Evolutionary conservation across 2,113 vertebrate species (phyloP).

Genomic region (Elanoides forficatus): DNA sequence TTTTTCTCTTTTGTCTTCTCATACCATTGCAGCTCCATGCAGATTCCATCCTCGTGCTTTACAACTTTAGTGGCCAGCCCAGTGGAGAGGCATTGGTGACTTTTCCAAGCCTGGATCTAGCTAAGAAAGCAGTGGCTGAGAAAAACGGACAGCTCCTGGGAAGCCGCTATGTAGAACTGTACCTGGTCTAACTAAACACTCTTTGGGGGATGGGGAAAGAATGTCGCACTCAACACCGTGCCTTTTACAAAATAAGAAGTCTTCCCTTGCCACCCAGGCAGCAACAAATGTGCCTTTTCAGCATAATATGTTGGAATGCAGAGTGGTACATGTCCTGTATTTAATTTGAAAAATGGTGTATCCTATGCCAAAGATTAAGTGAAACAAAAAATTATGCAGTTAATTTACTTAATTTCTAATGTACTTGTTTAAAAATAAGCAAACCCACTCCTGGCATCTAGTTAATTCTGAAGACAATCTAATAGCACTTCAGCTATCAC

Average conservation of each 20-base stretch:
- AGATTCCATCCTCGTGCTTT: conserved; percentile 85
- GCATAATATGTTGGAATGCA: background rate
- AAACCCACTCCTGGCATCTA: background rate
- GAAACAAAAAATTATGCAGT: background rate
- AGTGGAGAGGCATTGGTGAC: conserved; percentile 89
- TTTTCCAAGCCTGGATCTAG: conserved; percentile 84
- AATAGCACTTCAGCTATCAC: conserved; percentile 5
- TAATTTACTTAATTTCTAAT: conserved; percentile 2
- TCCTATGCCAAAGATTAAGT: conserved; percentile 11
- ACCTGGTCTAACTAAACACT: conserved; percentile 70
- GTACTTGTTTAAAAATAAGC: background rate
- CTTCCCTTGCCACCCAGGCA: conserved; percentile 27
- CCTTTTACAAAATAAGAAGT: conserved; percentile 25
- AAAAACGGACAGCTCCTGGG: conserved; percentile 78
- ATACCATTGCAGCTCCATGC: conserved; percentile 78
- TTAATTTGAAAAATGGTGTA: background rate
- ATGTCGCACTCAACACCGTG: background rate
- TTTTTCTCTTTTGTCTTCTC: background rate
- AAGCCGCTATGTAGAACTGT: conserved; percentile 77
- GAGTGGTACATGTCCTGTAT: background rate
- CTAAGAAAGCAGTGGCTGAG: conserved; percentile 82
- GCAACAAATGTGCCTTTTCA: conserved; percentile 34
- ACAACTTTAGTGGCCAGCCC: conserved; percentile 87
- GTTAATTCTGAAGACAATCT: background rate
- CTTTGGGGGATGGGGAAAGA: background rate